These are phyloP conservation scores for Canis aureus DNA, from an alignment of 2,113 vertebrate species.

Conservation along the genomic window DNA sequence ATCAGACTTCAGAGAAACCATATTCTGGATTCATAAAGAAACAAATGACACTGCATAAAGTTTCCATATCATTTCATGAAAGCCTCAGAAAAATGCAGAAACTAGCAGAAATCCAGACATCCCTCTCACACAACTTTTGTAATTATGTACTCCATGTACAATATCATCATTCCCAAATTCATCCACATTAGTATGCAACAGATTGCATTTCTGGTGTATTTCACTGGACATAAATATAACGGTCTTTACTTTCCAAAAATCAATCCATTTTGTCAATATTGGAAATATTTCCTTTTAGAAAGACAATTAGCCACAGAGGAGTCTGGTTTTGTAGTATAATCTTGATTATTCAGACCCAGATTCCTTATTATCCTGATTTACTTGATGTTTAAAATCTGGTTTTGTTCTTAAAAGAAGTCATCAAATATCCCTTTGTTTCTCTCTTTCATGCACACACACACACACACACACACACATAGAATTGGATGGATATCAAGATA, in stretches of 20 bases:
- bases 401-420: background rate
- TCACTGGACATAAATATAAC: conserved; percentile 21
- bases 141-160: background rate
- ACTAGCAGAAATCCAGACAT: background rate
- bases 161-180: background rate
- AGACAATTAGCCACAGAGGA: background rate
- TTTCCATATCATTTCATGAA: conserved; percentile 10
- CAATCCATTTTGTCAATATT: conserved; percentile 36
- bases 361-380: conserved; percentile 19
- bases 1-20: conserved; percentile 15
- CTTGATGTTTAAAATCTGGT: background rate
- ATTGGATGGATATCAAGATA: background rate
- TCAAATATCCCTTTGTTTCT: background rate
- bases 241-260: conserved; percentile 19
- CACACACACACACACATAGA: background rate
- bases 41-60: background rate
- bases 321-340: background rate
- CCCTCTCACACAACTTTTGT: background rate
- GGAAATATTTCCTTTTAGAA: background rate
- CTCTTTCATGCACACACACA: background rate
- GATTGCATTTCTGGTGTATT: conserved; percentile 35
- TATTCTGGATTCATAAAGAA: background rate
- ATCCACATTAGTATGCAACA: background rate
- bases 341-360: background rate
- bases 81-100: conserved; percentile 38